Conservation (phyloP, 1,140 invertebrate genomes). For the Apis cerana region DNA sequence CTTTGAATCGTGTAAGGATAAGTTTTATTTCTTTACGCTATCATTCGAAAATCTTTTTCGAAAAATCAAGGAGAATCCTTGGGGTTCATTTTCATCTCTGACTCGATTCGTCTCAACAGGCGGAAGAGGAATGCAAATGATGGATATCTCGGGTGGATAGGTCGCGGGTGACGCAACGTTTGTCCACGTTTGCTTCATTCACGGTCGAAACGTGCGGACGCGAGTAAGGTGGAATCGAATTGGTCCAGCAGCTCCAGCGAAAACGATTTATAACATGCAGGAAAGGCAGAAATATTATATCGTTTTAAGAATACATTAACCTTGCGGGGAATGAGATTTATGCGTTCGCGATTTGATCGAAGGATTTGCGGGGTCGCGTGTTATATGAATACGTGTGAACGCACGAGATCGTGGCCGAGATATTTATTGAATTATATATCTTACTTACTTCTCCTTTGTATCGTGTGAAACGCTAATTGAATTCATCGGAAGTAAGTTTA, state of each 20-base stretch:
- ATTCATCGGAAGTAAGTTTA: background rate
- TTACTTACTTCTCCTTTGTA: background rate
- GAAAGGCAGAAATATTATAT: background rate
- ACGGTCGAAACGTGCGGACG: slow-evolving; percentile 24
- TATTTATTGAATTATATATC: background rate
- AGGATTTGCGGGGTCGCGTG: background rate
- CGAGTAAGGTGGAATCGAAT: background rate
- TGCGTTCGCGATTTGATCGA: background rate
- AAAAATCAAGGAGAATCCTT: slow-evolving; percentile 14
- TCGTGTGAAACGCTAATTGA: background rate
- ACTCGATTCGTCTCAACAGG: slow-evolving; percentile 20
- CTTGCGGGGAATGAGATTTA: slow-evolving; percentile 2
- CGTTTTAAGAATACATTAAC: background rate
- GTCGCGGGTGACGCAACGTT: slow-evolving; percentile 16
- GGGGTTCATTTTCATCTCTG: slow-evolving; percentile 10
- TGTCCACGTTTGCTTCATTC: background rate
- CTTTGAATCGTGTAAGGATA: no score
- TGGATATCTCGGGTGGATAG: background rate
- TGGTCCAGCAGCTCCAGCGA: background rate
- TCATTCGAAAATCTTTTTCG: background rate
- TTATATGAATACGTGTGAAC: background rate
- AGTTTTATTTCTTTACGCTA: background rate
- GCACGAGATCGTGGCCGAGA: slow-evolving; percentile 6
- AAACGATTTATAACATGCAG: background rate
- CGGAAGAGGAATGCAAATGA: slow-evolving; percentile 47